Conservation (phyloP, 2,113 vertebrate species). For the Ochotona curzoniae region DNA sequence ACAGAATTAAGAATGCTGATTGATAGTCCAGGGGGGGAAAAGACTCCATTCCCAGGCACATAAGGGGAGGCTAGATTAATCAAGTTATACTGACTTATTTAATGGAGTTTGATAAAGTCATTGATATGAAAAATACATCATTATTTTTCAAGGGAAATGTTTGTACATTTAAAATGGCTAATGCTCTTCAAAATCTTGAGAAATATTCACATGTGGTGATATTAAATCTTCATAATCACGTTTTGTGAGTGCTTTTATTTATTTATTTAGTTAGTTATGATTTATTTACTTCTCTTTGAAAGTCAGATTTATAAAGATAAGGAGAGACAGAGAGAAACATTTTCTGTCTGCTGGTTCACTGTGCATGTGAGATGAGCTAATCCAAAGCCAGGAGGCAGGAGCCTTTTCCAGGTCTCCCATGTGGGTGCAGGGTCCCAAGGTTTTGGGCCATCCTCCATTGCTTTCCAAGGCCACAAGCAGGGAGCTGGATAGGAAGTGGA, state of each 20-base stretch:
- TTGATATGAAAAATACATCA: not conserved
- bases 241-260: not conserved
- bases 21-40: not conserved
- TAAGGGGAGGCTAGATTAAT: not conserved
- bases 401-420: too few species aligned
- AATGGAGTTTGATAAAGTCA: not conserved
- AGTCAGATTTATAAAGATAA: too few species aligned
- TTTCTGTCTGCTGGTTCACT: too few species aligned
- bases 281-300: too few species aligned
- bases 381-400: too few species aligned
- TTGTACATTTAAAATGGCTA: conserved; percentile 20
- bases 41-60: not conserved
- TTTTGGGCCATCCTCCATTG: too few species aligned
- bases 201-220: not conserved
- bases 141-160: not conserved
- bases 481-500: too few species aligned
- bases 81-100: not conserved
- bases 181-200: conserved; percentile 29
- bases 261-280: too few species aligned
- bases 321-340: too few species aligned
- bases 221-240: not conserved
- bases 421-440: too few species aligned
- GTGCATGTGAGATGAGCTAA: too few species aligned
- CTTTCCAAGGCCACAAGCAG: too few species aligned
- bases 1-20: conserved; percentile 30